These are phyloP conservation scores for Laterallus jamaicensis DNA, from an alignment of 2,113 vertebrate genomes.

Conservation along the genomic window DNA sequence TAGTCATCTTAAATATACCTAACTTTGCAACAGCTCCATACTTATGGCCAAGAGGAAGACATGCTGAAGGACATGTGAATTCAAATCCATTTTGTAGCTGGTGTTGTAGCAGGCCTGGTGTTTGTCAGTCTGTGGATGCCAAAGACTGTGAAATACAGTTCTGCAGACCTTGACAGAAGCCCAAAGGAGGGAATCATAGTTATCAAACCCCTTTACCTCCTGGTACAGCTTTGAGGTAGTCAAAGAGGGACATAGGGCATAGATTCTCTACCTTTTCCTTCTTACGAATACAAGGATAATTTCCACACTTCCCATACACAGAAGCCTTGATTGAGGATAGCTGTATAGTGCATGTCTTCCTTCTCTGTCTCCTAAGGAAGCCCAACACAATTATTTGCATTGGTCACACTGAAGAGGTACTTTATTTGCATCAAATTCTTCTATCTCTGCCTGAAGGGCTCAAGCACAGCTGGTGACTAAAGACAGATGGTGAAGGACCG, in stretches of 20 bases:
- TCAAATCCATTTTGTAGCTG: background rate
- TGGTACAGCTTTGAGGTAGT: background rate
- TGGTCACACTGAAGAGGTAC: background rate
- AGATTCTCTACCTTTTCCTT: background rate
- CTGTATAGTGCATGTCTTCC: background rate
- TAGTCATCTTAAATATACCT: background rate
- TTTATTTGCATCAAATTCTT: background rate
- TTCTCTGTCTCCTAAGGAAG: background rate
- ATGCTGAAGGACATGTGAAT: background rate
- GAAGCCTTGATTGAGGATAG: background rate
- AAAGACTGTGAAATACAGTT: background rate
- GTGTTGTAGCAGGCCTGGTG: background rate
- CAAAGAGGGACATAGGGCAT: background rate
- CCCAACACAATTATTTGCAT: background rate
- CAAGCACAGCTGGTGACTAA: background rate
- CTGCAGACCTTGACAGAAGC: background rate
- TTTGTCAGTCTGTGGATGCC: background rate
- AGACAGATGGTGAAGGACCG: slow-evolving; percentile 8
- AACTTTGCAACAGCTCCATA: background rate
- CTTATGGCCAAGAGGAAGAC: background rate
- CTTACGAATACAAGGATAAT: background rate
- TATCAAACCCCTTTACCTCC: background rate
- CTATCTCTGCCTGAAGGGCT: background rate
- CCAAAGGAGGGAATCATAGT: background rate
- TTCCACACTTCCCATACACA: background rate